Evolutionary conservation across 2,113 vertebrate genomes (phyloP).

Genomic region (Salminus brasiliensis): DNA sequence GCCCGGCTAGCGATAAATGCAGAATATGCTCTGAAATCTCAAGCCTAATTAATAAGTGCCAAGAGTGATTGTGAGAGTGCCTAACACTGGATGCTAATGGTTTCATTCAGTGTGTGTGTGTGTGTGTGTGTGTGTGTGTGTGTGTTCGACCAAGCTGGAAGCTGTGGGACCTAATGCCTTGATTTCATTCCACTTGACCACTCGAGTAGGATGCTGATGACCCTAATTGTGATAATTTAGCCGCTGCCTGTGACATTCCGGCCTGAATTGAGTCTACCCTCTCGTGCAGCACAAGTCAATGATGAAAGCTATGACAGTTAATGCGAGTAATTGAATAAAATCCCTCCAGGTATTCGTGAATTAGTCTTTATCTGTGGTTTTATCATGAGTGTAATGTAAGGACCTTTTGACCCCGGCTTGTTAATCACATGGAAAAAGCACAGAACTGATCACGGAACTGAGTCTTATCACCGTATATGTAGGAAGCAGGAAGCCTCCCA

Average conservation of each 20-base stretch:
- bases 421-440: not conserved
- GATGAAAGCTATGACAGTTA: not conserved
- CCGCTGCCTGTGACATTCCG: conserved; percentile 49
- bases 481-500: not conserved
- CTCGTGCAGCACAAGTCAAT: conserved; percentile 20
- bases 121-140: conserved; percentile 35
- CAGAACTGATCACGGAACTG: not conserved
- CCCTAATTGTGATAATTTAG: conserved; percentile 74
- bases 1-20: conserved; percentile 42
- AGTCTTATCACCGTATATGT: not conserved
- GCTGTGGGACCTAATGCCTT: conserved; percentile 43
- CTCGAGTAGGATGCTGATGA: conserved; percentile 62
- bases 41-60: conserved; percentile 64
- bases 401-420: not conserved
- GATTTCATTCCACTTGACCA: conserved; percentile 72
- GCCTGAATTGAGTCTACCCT: conserved; percentile 44
- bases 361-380: not conserved
- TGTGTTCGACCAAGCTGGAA: conserved; percentile 44
- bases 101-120: conserved; percentile 40
- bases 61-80: conserved; percentile 55
- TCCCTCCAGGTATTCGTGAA: not conserved
- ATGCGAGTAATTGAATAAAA: conserved; percentile 3
- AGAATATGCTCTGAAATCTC: conserved; percentile 63
- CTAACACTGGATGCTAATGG: conserved; percentile 60
- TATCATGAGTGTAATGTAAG: not conserved